Base-by-base conservation (phyloP, 2,888 invertebrate species). In the Agonopterix subpropinquella region DNA sequence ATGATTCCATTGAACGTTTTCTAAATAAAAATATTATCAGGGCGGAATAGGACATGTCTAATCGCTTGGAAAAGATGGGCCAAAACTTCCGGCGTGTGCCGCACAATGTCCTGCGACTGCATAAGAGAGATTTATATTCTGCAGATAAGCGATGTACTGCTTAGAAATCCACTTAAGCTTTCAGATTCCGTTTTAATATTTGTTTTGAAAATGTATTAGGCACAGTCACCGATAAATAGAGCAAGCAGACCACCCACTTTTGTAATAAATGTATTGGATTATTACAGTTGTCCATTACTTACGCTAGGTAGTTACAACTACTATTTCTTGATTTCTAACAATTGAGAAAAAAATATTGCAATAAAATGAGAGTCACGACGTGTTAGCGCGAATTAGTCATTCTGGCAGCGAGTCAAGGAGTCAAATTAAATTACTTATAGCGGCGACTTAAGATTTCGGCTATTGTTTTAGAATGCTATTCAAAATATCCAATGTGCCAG, bases 341-440 rank as follows among this genome's bases (percentile, higher is more conserved):
- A 73, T 71, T 70, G 65, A 71, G 65, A 69, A 69, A 64, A 68
- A 80, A 74, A 75, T 75, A 73, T 73, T 67, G 65, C 61, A 72
- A 75, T 76, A 73, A 74, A 77, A 77, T 59, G 57, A 77, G 70
- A 80, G 71, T 77, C 66, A 77, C 74, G 70, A 73, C 62, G 65
- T 64, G 68, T 67, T 73, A 64, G 66, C 64, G 67, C 56, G 76
- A 77, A 84, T 86, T 83, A 82, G 84, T 84, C 80, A 84, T 77
- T 78, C 67, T 87, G 87, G 87, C 87, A 83, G 56, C 61, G 78
- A 75, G 66, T 83, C 86, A 85, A 83, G 71, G 61, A 68, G 59
- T 62, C 71, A 75, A 80, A 81, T 80, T 77, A 82, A 83, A 80
- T 79, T 77, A 69, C 56, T 61, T 64, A 78, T 75, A 73, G 68